Evolutionary conservation across 2,797 vertebrate genomes (phyloP), one percentile per base, ranked within the genome.

Genomic region (Cyclura pinguis): DNA sequence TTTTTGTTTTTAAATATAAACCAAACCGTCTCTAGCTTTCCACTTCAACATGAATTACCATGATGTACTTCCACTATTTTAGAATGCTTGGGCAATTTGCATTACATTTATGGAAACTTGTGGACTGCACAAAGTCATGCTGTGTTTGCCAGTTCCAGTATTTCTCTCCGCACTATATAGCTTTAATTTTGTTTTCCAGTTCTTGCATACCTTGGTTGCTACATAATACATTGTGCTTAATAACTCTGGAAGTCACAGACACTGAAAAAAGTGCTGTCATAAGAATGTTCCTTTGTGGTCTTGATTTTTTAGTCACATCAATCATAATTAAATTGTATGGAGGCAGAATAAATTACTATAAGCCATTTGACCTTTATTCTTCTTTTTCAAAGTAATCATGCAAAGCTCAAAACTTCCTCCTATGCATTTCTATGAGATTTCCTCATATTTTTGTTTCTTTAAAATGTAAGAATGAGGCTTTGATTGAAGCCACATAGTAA

Each of bases 401-500:
- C 78, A 55, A 86, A 93, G 92, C 87, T 84, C 74, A 29, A 93
- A 91, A 82, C 88, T 92, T 93, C 91, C 93, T 93, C 87, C 95
- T 89, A 91, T 85, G 90, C 90, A 86, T 88, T 91, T 94, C 89
- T 76, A 76, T 72, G 27, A 80, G 95, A 78, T 87, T 93, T 93
- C 93, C 74, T 93, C 24, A 93, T 92, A 76, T 93, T 92, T 91
- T 47, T 81, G 91, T 96, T 96, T 38, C 89, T 95, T 93, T 96
- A 93, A 94, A 93, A 93, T 94, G 88, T 95, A 92, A 1, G 14
- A 95, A 95, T 87, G 90, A 91, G 90, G 67, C 18, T 95, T 95
- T 96, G 96, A 97, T 92, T 95, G 93, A 90, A 93, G 47, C 84
- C 90, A 90, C 87, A 93, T 92, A 92, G 95, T 97, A 97, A 97